These are phyloP conservation scores for Gonatopus flavifemur DNA, from an alignment of 1,140 invertebrate genomes.

Conservation along the genomic window DNA sequence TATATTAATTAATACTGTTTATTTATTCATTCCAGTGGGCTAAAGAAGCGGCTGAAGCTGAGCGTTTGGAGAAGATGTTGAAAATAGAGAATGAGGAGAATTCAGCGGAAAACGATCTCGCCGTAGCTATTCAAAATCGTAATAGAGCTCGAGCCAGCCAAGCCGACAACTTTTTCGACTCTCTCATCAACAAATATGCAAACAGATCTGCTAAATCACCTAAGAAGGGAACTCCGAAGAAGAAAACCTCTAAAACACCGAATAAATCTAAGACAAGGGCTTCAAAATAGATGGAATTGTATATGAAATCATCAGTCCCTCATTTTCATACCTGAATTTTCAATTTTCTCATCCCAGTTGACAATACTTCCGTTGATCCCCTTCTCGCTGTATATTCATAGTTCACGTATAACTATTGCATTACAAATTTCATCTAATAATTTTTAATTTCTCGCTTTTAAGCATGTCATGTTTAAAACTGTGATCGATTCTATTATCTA, in stretches of 20 bases:
- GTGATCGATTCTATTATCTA: no score
- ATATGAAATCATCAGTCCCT: no score
- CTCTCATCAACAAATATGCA: constrained; percentile 51
- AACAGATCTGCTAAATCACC: constrained; percentile 39
- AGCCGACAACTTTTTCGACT: constrained; percentile 50
- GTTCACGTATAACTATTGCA: no score
- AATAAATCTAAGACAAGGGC: constrained; percentile 40
- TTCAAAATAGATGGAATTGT: constrained; percentile 11
- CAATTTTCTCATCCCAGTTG: no score
- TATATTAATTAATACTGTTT: no score
- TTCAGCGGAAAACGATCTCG: constrained; percentile 35
- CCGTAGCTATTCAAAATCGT: constrained; percentile 46
- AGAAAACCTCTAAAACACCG: constrained; percentile 10
- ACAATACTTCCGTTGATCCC: no score
- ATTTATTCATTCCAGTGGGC: constrained; percentile 48
- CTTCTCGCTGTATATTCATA: no score
- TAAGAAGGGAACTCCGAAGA: constrained; percentile 22
- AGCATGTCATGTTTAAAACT: no score
- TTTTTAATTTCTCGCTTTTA: no score
- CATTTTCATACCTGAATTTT: no score
- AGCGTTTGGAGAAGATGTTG: constrained; percentile 41
- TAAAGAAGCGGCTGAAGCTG: constrained; percentile 50
- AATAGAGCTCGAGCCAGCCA: constrained; percentile 40
- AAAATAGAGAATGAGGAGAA: constrained; percentile 48
- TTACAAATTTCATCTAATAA: no score